These are phyloP conservation scores for Steinernema hermaphroditum DNA, from an alignment of 2,888 invertebrate species.

Conservation along the genomic window DNA sequence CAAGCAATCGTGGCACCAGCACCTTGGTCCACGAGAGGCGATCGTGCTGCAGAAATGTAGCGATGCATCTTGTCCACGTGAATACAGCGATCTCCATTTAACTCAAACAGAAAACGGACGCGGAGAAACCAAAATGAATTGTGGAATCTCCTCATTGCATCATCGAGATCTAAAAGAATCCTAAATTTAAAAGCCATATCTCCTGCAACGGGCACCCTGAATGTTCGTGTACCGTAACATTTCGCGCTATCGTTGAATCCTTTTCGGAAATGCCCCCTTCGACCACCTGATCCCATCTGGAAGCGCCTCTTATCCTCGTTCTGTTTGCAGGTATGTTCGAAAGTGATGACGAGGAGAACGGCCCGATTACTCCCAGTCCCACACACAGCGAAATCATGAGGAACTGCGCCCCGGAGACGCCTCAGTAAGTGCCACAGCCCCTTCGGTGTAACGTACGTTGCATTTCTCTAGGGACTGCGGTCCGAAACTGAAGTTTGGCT, in stretches of 20 bases:
- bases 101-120: too few species aligned
- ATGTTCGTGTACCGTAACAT: not conserved
- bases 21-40: too few species aligned
- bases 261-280: not conserved
- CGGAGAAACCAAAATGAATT: too few species aligned
- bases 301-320: not conserved
- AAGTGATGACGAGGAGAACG: not conserved
- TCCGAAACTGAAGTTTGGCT: not conserved
- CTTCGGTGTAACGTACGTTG: too few species aligned
- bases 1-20: too few species aligned
- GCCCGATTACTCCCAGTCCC: constrained; percentile 11
- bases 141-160: too few species aligned
- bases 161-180: too few species aligned
- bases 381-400: constrained; percentile 14
- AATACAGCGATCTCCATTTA: too few species aligned
- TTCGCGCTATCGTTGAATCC: not conserved
- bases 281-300: not conserved
- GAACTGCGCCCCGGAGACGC: not conserved
- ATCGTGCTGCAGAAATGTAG: too few species aligned
- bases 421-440: not conserved
- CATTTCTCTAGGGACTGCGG: not conserved
- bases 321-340: not conserved
- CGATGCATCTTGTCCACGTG: too few species aligned
- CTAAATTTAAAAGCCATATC: too few species aligned
- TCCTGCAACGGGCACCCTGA: not conserved